These are phyloP conservation scores for Tylochromis polylepis DNA, from an alignment of 2,113 vertebrate species.

Conservation along the genomic window DNA sequence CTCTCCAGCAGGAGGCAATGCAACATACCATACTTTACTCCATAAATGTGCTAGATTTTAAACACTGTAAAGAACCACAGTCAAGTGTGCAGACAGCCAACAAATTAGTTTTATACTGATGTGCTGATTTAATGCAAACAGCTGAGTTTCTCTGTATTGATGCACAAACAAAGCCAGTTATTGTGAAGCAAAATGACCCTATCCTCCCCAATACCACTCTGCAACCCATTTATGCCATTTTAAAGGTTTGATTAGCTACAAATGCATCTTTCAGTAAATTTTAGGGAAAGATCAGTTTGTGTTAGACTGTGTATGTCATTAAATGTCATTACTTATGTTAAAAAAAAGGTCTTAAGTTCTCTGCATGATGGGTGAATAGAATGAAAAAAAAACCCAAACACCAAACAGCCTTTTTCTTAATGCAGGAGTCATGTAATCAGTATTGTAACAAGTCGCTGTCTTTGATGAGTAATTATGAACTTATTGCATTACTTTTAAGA, in stretches of 20 bases:
- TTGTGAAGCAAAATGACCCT: not conserved
- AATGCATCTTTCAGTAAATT: not conserved
- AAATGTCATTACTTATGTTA: rapidly evolving
- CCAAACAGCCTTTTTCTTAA: not conserved
- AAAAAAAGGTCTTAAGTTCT: not conserved
- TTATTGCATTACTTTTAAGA: not conserved
- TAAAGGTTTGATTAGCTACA: not conserved
- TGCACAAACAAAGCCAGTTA: rapidly evolving
- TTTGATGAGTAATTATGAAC: too few relatives aligned
- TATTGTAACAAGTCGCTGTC: not conserved
- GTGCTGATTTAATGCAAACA: not conserved
- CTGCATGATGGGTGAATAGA: too few relatives aligned
- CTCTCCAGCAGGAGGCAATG: conserved; percentile 29
- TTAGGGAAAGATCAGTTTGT: not conserved
- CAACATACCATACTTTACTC: not conserved
- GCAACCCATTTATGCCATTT: not conserved
- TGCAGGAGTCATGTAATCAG: rapidly evolving
- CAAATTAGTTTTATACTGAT: not conserved
- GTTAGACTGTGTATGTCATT: too few relatives aligned
- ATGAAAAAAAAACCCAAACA: too few relatives aligned
- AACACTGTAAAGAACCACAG: not conserved
- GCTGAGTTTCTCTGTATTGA: not conserved
- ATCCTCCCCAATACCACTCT: rapidly evolving
- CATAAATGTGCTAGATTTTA: not conserved
- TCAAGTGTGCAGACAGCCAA: rapidly evolving